Evolutionary conservation across 1,140 invertebrate species (phyloP), one percentile per base, ranked within the genome.

Genomic region (Pantala flavescens): DNA sequence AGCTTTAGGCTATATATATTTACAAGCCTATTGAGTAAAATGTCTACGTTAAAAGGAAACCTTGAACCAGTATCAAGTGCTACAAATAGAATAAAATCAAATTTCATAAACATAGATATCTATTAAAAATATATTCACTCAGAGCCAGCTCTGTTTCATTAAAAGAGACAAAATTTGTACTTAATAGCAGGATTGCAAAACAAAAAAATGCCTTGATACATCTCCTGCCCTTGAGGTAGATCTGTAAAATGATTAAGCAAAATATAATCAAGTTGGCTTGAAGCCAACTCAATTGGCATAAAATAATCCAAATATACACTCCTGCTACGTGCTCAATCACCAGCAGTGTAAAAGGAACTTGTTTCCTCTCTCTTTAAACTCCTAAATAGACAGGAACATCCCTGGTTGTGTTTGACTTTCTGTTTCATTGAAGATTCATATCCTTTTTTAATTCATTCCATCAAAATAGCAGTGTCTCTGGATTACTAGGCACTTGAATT

Each of bases 61-160:
- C 49, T 63, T 63, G 49, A 63, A 63, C 49, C 49, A 63, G 49
- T 63, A 63, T 63, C 49, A 63, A 63, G 49, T 63, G 49, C 49
- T 63, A 63, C 49, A 63, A 63, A 63, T 63, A 63, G 49, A 63
- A 63, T 63, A 63, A 19, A 63, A 63, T 21, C 49, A 63, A 63
- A 63, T 21, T 63, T 63, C 49, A 63, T 63, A 63, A 63, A 63
- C 49, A 63, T 63, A 63, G 49, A 63, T 21, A 63, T 63, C 49
- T 63, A 63, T 63, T 63, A 63, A 63, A 63, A 63, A 63, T 63
- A 63, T 63, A 63, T 63, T 63, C 49, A 63, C 49, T 63, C 49
- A 63, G 49, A 63, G 49, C 49, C 49, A 16, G 49, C 49, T 63
- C 49, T 63, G 49, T 63, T 63, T 63, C 12, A 63, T 63, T 63